Percentiles rank a stretch among this genome's conserved stretches.
Evolutionary conservation across 2,113 vertebrate genomes (phyloP).

Genomic region (Poeciliopsis retropinna): DNA sequence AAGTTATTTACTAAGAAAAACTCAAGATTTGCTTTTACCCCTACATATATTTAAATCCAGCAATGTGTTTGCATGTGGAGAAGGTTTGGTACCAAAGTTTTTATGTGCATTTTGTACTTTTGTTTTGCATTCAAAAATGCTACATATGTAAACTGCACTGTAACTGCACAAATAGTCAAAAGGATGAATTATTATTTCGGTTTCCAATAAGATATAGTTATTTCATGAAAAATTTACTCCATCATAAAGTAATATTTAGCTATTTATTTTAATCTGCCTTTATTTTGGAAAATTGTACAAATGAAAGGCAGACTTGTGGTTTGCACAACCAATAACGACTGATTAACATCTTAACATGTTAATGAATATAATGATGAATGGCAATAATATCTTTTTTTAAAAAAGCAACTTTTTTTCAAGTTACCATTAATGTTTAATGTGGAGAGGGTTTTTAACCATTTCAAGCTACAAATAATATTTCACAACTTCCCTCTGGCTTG

Average conservation of each 20-base stretch:
- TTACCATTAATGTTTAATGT: neutral
- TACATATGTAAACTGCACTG: conserved; percentile 55
- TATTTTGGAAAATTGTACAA: neutral
- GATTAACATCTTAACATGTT: neutral
- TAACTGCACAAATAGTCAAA: conserved; percentile 23
- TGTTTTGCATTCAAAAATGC: conserved; percentile 45
- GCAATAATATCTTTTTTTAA: neutral
- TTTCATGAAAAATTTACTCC: neutral
- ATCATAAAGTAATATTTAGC: neutral
- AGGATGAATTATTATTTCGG: conserved; percentile 11
- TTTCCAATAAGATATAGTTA: conserved; percentile 18
- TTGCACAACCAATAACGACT: neutral
- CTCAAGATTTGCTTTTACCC: neutral
- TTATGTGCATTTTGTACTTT: conserved; percentile 31
- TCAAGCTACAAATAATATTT: neutral
- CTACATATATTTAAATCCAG: conserved; percentile 15
- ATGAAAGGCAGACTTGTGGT: neutral
- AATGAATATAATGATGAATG: neutral
- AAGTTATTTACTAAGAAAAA: neutral
- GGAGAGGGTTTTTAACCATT: neutral
- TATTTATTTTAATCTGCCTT: no score
- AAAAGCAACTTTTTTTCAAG: neutral
- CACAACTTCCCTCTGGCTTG: neutral
- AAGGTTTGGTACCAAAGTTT: conserved; percentile 34
- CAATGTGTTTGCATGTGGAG: conserved; percentile 33